Evolutionary conservation across 2,888 invertebrate species (phyloP).

Genomic region (Agriotes lineatus): DNA sequence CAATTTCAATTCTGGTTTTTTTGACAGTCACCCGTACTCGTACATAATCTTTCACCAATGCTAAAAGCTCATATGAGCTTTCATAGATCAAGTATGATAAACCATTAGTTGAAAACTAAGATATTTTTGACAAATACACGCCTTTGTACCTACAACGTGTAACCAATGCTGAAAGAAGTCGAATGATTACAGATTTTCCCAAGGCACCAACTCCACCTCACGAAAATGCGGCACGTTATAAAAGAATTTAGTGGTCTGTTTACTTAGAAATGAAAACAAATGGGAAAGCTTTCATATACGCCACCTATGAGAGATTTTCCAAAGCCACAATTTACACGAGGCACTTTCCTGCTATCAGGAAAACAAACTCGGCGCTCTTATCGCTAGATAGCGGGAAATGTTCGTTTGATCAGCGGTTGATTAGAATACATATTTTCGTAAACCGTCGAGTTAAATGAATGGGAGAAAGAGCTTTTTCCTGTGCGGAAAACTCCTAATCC

Average conservation of each 20-base stretch:
- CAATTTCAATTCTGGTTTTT: too few species aligned
- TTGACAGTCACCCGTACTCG: too few species aligned
- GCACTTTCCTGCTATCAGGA: conserved; percentile 27
- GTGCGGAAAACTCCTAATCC: neutral
- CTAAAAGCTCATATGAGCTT: too few species aligned
- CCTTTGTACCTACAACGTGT: too few species aligned
- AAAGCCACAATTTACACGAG: conserved; percentile 10
- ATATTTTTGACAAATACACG: too few species aligned
- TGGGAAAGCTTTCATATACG: conserved; percentile 10
- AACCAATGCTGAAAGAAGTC: too few species aligned
- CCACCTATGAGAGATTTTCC: conserved; percentile 35
- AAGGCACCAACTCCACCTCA: too few species aligned
- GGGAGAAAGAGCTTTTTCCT: neutral
- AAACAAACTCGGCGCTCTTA: conserved; percentile 33
- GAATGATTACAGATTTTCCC: too few species aligned
- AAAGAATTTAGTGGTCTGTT: neutral
- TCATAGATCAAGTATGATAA: too few species aligned
- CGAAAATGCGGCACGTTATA: too few species aligned
- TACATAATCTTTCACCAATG: too few species aligned
- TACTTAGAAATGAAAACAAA: neutral
- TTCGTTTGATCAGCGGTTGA: neutral
- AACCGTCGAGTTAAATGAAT: neutral
- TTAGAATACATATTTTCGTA: neutral
- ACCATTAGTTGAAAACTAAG: too few species aligned
- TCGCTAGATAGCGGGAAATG: conserved; percentile 40